Evolutionary conservation across 2,113 vertebrate genomes (phyloP), one percentile per base, ranked within the genome.

Genomic region (Tringa solitaria): DNA sequence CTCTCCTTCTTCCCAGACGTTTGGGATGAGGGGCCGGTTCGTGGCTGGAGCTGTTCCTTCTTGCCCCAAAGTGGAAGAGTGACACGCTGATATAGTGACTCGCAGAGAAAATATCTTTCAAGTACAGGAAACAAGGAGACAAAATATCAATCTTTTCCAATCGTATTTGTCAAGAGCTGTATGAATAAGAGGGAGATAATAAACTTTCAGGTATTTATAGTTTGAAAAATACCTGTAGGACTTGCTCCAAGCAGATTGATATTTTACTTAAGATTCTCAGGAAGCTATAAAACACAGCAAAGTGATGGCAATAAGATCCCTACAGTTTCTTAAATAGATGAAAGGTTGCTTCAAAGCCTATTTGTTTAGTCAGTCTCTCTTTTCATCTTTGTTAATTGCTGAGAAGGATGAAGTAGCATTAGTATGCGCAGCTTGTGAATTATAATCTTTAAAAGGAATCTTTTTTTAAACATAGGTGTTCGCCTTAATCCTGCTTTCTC

Each of bases 271-370:
- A 84, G 80, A 73, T 85, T 87, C 86, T 69, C 77, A 93, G 93
- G 77, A 96, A 97, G 89, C 74, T 88, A 81, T 96, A 96, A 97
- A 96, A 84, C 76, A 94, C 33, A 63, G 82, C 63, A 67, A 81
- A 88, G 51, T 70, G 87, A 96, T 84, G 65, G 86, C 91, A 93
- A 67, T 74, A 69, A 82, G 87, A 87, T 94, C 60, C 56, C 78
- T 85, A 53, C 39, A 50, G 72, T 95, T 96, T 82, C 72, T 95
- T 68, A 84, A 90, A 73, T n/a, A 96, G 95, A 96, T 97, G 84
- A 97, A 97, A 97, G 94, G 74, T 78, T 93, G 94, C 87, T 97
- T 96, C 89, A 97, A 97, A 96, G 93, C 63, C 90, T 97, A 48
- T 96, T 95, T 95, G 77, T 97, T 96, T 95, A 97, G 90, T 50